Base-by-base conservation (phyloP, 2,888 invertebrate genomes). In the Cetonia aurata region DNA sequence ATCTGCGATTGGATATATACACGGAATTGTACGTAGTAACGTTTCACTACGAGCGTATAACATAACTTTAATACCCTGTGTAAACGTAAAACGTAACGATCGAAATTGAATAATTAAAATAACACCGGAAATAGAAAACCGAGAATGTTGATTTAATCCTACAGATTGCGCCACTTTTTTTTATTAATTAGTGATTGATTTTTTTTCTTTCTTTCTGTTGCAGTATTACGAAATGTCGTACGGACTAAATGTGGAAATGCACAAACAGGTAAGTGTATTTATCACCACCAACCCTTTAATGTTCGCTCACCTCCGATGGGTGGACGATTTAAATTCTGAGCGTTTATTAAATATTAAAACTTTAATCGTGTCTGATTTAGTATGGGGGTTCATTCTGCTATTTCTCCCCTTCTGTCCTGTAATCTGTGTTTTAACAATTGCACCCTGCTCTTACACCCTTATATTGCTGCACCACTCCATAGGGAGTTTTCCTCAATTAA, bases 151-250 rank as follows among this genome's bases (percentile, higher is more conserved):
- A 25, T 46, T 6, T 13, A 46, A 46, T 46, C 46, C 12, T 13
- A 46, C 46, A 46, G 4, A 46, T 6, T 46, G 6, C 4, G 46
- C 6, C 6, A 12, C 46, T 12, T 46, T 46, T 6, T 6, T 12
- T 6, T 12, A 46, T 13, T 13, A 46, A 6, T n/a, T 46, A 13
- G n/a, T 46, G 15, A 12, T 46, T 46, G 46, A 46, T 67, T 44
- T 25, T 25, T 52, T 42, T 56, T 55, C 33, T 78, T 77, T 77
- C 75, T 87, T 86, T 88, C 82, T 88, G 86, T 94, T 94, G 82
- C 93, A 96, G 96, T 97, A 96, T 88, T 96, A 96, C 89, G 98
- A 98, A 90, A 96, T 97, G 96, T 96, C 96, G 68, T 96, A 96
- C 86, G 96, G 96, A 78, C 91, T 97, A 84, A 96, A 96, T 87